Evolutionary conservation across 2,888 invertebrate genomes (phyloP).

Genomic region (Andricus curvator): DNA sequence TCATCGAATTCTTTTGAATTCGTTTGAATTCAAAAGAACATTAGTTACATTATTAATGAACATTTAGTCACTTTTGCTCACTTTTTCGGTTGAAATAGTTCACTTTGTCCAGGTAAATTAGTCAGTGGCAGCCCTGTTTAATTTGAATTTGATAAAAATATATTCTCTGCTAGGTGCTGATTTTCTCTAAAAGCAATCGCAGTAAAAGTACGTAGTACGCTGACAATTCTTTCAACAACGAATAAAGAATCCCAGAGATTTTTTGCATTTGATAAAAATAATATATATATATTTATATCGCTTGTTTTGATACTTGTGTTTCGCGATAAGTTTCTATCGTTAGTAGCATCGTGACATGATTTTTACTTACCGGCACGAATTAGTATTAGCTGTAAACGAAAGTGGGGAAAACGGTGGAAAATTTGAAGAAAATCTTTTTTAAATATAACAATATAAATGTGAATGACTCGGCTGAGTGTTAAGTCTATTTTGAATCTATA

Average conservation of each 20-base stretch:
- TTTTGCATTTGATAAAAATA: slow-evolving; percentile 35
- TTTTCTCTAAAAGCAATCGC: not conserved
- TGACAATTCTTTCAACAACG: slow-evolving; percentile 14
- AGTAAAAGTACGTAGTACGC: slow-evolving; percentile 4
- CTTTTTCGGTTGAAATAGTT: no score
- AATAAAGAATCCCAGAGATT: slow-evolving; percentile 32
- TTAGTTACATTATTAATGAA: no score
- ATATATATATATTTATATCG: slow-evolving; percentile 34
- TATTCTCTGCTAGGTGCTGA: not conserved
- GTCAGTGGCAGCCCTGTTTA: not conserved
- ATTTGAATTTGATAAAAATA: not conserved
- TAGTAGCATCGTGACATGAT: slow-evolving; percentile 34
- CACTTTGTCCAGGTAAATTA: no score
- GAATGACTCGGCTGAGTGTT: not conserved
- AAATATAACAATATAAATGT: not conserved
- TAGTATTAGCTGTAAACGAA: slow-evolving; percentile 37
- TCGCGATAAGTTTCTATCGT: slow-evolving; percentile 18
- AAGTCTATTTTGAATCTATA: not conserved
- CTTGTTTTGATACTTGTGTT: slow-evolving; percentile 38
- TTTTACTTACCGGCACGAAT: slow-evolving; percentile 33
- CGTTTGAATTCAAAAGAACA: no score
- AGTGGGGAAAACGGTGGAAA: not conserved
- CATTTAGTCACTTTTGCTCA: no score
- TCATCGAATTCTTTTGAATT: no score
- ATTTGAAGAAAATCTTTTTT: not conserved